Percentiles rank a stretch among this genome's conserved stretches.
These are phyloP conservation scores for Austrofundulus limnaeus DNA, from an alignment of 2,113 vertebrate genomes.

Conservation along the genomic window DNA sequence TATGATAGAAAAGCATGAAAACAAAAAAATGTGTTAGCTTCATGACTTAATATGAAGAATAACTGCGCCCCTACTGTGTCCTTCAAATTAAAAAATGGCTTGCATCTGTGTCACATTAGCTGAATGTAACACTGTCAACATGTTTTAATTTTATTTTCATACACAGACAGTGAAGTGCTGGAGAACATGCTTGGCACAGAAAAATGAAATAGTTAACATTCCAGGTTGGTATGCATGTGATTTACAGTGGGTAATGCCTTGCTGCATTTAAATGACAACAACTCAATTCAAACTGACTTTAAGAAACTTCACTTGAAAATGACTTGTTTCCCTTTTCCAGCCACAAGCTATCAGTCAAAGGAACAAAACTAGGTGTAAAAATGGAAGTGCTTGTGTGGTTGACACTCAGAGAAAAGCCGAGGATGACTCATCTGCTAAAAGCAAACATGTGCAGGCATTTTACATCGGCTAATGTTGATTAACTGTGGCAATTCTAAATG, in stretches of 20 bases:
- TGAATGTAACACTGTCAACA: constrained; percentile 1
- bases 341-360: not conserved
- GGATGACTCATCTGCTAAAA: no score
- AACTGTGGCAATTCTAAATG: no score
- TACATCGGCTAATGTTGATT: no score
- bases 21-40: not conserved
- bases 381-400: not conserved
- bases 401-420: no score
- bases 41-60: constrained; percentile 1
- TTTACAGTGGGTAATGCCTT: not conserved
- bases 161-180: not conserved
- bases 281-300: not conserved
- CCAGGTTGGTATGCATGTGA: not conserved
- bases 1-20: not conserved
- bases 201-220: constrained; percentile 25
- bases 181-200: not conserved
- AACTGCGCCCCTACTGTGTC: not conserved
- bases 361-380: not conserved
- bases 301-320: not conserved
- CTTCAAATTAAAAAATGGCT: not conserved
- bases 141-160: not conserved
- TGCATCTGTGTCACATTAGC: not conserved
- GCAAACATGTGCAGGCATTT: no score
- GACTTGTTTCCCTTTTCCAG: not conserved
- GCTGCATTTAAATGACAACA: constrained; percentile 4